These are phyloP conservation scores for Tachystola acroxantha DNA, from an alignment of 2,888 invertebrate species.

Conservation along the genomic window DNA sequence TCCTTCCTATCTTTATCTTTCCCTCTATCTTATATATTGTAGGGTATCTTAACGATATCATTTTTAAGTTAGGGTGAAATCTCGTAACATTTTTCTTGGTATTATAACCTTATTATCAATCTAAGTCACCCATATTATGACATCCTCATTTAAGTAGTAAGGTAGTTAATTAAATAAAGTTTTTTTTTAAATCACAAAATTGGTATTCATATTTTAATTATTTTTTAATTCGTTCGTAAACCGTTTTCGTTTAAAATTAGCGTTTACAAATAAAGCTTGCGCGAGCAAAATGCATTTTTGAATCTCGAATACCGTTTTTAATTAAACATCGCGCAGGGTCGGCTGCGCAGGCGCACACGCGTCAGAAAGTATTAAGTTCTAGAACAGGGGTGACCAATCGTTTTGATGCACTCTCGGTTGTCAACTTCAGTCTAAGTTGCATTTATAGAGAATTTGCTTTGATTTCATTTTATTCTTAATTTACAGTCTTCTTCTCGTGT, in stretches of 20 bases:
- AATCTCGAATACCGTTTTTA: slow-evolving; percentile 63
- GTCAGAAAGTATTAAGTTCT: slow-evolving; percentile 55
- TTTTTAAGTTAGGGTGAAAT: too few species aligned
- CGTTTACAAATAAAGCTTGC: slow-evolving; percentile 34
- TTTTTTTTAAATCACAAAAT: neutral
- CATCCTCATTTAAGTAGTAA: too few species aligned
- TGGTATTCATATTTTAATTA: neutral
- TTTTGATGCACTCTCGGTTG: neutral
- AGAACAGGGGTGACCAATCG: slow-evolving; percentile 15
- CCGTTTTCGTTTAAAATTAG: slow-evolving; percentile 20
- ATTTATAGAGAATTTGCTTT: too few species aligned
- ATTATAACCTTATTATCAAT: too few species aligned
- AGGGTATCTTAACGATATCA: too few species aligned
- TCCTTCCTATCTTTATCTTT: too few species aligned
- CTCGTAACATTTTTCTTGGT: too few species aligned
- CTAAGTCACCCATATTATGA: too few species aligned
- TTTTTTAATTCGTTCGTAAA: slow-evolving; percentile 6
- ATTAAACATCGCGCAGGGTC: slow-evolving; percentile 41
- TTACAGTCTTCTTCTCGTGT: too few species aligned
- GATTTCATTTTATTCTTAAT: too few species aligned
- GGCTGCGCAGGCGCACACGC: slow-evolving; percentile 38
- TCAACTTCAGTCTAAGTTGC: slow-evolving; percentile 16
- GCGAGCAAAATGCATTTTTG: slow-evolving; percentile 28
- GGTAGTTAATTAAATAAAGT: too few species aligned
- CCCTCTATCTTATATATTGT: too few species aligned